Conservation (phyloP, 2,888 invertebrate species). For the Erebia epiphron region DNA sequence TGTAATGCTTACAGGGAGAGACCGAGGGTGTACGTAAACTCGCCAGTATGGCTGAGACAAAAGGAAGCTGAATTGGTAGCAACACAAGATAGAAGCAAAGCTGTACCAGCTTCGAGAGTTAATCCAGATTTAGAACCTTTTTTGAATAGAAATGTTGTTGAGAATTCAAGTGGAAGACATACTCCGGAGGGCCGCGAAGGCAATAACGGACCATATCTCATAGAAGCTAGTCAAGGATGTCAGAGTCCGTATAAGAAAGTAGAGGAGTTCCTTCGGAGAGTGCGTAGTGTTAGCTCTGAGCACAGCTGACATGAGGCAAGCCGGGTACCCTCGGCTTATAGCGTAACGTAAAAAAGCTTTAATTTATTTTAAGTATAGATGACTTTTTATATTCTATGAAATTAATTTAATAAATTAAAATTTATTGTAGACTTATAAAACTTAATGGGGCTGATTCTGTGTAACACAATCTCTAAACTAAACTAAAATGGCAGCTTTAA, state of each 20-base stretch:
- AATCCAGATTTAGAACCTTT: constrained; percentile 71
- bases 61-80: constrained; percentile 61
- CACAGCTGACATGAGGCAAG: constrained; percentile 77
- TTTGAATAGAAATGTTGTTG: constrained; percentile 56
- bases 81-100: constrained; percentile 53
- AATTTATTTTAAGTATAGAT: constrained; percentile 41
- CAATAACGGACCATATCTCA: constrained; percentile 68
- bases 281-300: constrained; percentile 69
- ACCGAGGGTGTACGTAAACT: constrained; percentile 83
- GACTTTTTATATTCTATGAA: background rate
- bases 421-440: constrained; percentile 3
- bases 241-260: constrained; percentile 75
- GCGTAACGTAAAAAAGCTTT: constrained; percentile 58
- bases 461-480: no score
- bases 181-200: constrained; percentile 70
- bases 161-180: constrained; percentile 66
- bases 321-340: constrained; percentile 69
- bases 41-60: constrained; percentile 84
- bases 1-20: constrained; percentile 78
- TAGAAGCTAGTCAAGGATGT: constrained; percentile 64
- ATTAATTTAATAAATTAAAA: background rate
- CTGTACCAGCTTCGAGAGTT: constrained; percentile 45
- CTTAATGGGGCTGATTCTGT: no score
- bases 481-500: no score
- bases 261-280: constrained; percentile 71